These are phyloP conservation scores for Trichogramma dendrolimi DNA, from an alignment of 2,888 invertebrate species.

Conservation along the genomic window DNA sequence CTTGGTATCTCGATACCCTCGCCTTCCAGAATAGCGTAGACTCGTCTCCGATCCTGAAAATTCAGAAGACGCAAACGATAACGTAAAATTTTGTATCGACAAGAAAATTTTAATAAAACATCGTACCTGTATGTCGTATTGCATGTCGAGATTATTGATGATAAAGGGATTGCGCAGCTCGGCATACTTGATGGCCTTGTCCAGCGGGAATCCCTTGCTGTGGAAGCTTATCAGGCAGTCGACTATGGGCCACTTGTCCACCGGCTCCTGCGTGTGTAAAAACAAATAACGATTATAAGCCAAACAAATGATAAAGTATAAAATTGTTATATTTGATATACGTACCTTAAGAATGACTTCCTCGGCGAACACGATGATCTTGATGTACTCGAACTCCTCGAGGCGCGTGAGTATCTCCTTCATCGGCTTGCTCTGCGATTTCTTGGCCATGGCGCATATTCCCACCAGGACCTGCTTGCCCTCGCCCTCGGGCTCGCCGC, in stretches of 20 bases:
- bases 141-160: slow-evolving; percentile 97
- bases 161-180: slow-evolving; percentile 91
- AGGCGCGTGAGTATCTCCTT: slow-evolving; percentile 94
- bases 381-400: slow-evolving; percentile 93
- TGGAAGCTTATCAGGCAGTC: slow-evolving; percentile 98
- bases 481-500: slow-evolving; percentile 55
- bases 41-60: slow-evolving; percentile 79
- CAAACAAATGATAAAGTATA: background rate
- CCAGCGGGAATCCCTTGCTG: slow-evolving; percentile 96
- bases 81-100: slow-evolving; percentile 29
- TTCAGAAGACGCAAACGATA: background rate
- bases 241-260: slow-evolving; percentile 96
- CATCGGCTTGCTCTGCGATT: slow-evolving; percentile 99
- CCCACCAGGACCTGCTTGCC: slow-evolving; percentile 94
- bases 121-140: slow-evolving; percentile 88
- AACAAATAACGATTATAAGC: background rate
- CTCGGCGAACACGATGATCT: slow-evolving; percentile 92
- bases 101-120: slow-evolving; percentile 17
- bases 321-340: background rate
- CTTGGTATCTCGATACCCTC: slow-evolving; percentile 97
- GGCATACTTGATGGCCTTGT: slow-evolving; percentile 96
- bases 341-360: slow-evolving; percentile 87
- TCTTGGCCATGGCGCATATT: slow-evolving; percentile 99
- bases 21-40: slow-evolving; percentile 87
- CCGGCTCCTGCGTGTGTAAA: slow-evolving; percentile 67